These are phyloP conservation scores for Moxostoma hubbsi DNA, from an alignment of 2,797 vertebrate genomes.

Conservation along the genomic window DNA sequence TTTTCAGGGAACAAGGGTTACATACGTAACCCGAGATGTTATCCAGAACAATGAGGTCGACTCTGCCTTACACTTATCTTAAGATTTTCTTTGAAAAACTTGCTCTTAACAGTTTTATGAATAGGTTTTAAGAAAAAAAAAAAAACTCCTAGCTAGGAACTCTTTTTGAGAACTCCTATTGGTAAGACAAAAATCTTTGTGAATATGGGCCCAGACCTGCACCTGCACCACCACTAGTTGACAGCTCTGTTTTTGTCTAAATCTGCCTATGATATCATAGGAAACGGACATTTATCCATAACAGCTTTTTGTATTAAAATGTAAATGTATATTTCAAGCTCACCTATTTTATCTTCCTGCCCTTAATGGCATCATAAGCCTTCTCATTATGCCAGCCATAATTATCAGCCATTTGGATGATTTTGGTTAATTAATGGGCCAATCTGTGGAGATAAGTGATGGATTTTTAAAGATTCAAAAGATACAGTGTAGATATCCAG, in stretches of 20 bases:
- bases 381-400: slow-evolving; percentile 50
- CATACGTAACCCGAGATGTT: too few species aligned
- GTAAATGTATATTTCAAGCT: slow-evolving; percentile 16
- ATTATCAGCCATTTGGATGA: slow-evolving; percentile 65
- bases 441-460: slow-evolving; percentile 61
- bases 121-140: too few species aligned
- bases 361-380: slow-evolving; percentile 54
- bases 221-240: background rate
- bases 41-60: too few species aligned
- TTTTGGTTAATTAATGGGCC: slow-evolving; percentile 66
- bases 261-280: background rate
- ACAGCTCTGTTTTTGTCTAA: slow-evolving; percentile 12
- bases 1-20: too few species aligned
- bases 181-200: too few species aligned
- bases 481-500: slow-evolving; percentile 17
- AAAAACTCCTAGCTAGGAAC: too few species aligned
- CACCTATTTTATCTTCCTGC: background rate
- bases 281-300: background rate
- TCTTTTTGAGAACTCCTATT: too few species aligned
- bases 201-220: background rate
- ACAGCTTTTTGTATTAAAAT: slow-evolving; percentile 20
- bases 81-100: too few species aligned
- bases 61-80: too few species aligned
- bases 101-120: too few species aligned
- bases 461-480: slow-evolving; percentile 33